Base-by-base conservation (phyloP, 2,888 invertebrate species). In the Ellobium chinense region DNA sequence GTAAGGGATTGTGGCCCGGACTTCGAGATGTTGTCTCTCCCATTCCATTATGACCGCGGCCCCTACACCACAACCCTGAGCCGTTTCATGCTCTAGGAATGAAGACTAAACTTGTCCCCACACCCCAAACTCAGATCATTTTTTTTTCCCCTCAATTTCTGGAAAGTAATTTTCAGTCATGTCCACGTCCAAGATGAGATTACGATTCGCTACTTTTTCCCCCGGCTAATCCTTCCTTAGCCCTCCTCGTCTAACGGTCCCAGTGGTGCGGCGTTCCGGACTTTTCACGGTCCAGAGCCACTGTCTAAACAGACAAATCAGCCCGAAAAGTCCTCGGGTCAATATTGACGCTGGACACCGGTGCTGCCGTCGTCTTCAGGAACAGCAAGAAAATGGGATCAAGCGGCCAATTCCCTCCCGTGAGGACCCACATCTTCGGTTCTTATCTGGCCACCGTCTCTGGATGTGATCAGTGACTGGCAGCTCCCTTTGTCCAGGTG, bases 221-320 rank as follows among this genome's bases (percentile, higher is more conserved):
- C 56, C 12, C 27, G 27, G 31, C 58, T 72, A 72, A 58, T 72
- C 56, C 60, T 36, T 58, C 58, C 58, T 14, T 72, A 60, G 36
- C 24, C 72, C 58, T 3, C 24, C 7, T 27, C 24, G 34, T 2
- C 34, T 37, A 24, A 21, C 36, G 36, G 36, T 58, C 36, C 36
- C 58, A 60, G 60, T 36, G 21, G 29, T 72, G 46, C 58, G n/a
- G 34, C 37, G 60, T 37, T 36, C 9, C 24, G 29, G 65, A 75
- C 34, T 36, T 54, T 65, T 66, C 65, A 29, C 24, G 46, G 27
- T 12, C 24, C 65, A 37, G 31, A 24, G n/a, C 29, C 39, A 18
- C 75, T 75, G 75, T 75, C 75, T 14, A 54, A 77, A 60, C 58
- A 37, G 68, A 77, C 68, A 68, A 56, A 37, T 77, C 77, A 77